Conservation (phyloP, 2,888 invertebrate genomes). For the Drosophila birchii region DNA sequence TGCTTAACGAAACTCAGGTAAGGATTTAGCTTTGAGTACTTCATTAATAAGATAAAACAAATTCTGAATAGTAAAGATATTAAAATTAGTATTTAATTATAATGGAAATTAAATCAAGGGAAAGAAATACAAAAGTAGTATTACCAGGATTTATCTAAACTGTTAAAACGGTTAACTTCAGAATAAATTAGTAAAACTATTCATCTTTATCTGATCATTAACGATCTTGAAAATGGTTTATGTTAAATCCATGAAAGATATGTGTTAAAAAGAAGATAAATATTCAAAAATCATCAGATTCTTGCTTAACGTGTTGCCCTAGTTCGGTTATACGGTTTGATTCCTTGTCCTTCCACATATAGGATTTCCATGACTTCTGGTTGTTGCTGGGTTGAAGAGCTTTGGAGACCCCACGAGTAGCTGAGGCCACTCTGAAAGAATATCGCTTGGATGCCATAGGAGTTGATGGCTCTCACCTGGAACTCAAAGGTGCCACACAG, state of each 20-base stretch:
- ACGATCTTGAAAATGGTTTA: background rate
- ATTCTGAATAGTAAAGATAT: background rate
- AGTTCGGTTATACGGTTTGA: constrained; percentile 76
- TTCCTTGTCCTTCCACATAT: constrained; percentile 62
- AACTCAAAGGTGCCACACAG: background rate
- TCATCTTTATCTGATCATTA: background rate
- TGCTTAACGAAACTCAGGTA: constrained; percentile 97
- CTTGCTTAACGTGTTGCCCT: constrained; percentile 76
- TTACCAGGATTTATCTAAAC: background rate
- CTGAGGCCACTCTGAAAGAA: background rate
- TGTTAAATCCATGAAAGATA: background rate
- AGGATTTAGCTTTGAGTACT: constrained; percentile 17
- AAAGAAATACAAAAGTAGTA: background rate
- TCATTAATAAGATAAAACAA: background rate
- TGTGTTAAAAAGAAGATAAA: background rate
- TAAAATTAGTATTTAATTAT: background rate
- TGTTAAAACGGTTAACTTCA: background rate
- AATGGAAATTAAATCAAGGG: background rate
- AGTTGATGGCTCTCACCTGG: background rate
- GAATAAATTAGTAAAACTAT: background rate
- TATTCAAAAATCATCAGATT: constrained; percentile 21
- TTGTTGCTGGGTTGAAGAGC: background rate
- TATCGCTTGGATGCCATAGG: background rate
- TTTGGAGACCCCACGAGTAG: background rate
- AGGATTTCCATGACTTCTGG: constrained; percentile 1